phyloP scores from a whole-genome alignment of 2,113 vertebrate species.

The Pseudolaguvia tuberculata region DNA sequence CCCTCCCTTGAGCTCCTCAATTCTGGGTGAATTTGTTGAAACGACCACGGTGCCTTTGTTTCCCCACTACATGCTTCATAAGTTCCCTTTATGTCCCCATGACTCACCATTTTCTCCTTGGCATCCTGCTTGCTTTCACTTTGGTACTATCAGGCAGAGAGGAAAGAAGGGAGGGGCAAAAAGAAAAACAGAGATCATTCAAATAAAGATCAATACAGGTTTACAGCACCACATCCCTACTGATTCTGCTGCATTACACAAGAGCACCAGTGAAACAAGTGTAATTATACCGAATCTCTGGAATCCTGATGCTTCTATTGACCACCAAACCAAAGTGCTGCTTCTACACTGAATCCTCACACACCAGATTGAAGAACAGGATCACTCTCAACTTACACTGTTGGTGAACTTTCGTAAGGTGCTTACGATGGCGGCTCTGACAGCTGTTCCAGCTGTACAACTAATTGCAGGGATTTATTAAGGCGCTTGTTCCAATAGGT shows the following conservation, averaged over 20 bases:
- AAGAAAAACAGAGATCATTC: conserved; percentile 19
- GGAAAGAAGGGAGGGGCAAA: neutral
- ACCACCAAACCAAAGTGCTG: neutral
- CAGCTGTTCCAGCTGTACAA: neutral
- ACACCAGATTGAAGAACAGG: too few species aligned
- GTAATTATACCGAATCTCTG: conserved; percentile 19
- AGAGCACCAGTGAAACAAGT: neutral
- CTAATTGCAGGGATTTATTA: too few species aligned
- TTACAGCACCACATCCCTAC: conserved; percentile 19
- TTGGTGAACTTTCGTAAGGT: neutral
- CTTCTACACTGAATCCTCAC: neutral
- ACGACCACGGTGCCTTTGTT: neutral
- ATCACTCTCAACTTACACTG: neutral
- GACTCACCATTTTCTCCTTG: conserved; percentile 80
- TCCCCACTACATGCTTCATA: conserved; percentile 10
- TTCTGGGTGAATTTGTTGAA: neutral
- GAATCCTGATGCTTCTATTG: neutral
- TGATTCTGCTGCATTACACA: conserved; percentile 14
- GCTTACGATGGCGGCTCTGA: neutral
- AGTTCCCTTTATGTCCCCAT: conserved; percentile 10
- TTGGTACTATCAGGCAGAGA: conserved; percentile 65
- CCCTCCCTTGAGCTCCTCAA: neutral
- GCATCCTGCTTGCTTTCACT: conserved; percentile 74
- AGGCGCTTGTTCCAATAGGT: neutral
- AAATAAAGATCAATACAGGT: conserved; percentile 34